Evolutionary conservation across 2,888 invertebrate species (phyloP).

Genomic region (Orthonychiurus folsomi): DNA sequence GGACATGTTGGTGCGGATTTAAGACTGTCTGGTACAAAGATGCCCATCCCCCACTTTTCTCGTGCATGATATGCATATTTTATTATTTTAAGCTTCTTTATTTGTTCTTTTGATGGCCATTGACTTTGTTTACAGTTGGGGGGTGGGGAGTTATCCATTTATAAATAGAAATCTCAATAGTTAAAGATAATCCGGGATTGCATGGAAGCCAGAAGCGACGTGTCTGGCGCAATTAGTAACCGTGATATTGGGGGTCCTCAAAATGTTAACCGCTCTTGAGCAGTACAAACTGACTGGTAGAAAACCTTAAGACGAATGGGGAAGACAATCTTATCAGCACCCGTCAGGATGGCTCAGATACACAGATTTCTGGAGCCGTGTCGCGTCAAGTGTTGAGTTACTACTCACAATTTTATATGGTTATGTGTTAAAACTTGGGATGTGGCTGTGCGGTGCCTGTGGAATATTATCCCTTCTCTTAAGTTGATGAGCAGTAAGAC

Average conservation of each 20-base stretch:
- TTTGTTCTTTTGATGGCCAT: too few relatives aligned
- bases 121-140: not conserved
- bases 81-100: too few relatives aligned
- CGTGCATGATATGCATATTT: too few relatives aligned
- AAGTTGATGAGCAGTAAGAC: too few relatives aligned
- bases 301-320: not conserved
- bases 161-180: not conserved
- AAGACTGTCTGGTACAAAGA: too few relatives aligned
- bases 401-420: too few relatives aligned
- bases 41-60: too few relatives aligned
- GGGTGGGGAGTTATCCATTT: not conserved
- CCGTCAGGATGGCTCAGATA: not conserved
- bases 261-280: not conserved
- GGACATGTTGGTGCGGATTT: too few relatives aligned
- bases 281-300: not conserved
- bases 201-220: not conserved
- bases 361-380: not conserved
- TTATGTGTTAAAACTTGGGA: not conserved
- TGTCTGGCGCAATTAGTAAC: not conserved
- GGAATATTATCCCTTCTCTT: not conserved
- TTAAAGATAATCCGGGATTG: not conserved
- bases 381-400: not conserved
- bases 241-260: not conserved
- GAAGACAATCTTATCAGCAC: not conserved
- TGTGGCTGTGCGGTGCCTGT: not conserved